Percentiles rank a stretch among this genome's conserved stretches.
Evolutionary conservation across 1,140 invertebrate species (phyloP).

Genomic region (Propsilocerus akamusi): DNA sequence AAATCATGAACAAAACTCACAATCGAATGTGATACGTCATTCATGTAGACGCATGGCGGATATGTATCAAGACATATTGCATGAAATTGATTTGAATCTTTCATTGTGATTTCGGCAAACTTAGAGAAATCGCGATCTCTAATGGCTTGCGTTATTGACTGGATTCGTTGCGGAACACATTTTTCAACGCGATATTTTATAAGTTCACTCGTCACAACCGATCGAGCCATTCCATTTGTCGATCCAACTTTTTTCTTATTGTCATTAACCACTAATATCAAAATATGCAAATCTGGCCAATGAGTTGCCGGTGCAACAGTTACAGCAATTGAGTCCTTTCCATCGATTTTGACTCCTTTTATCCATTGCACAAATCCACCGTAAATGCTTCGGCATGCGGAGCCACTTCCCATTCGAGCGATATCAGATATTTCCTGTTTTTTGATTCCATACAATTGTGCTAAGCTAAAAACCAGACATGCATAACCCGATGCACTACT

Average conservation of each 20-base stretch:
- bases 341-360: constrained; percentile 44
- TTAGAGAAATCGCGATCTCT: constrained; percentile 55
- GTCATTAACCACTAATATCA: constrained; percentile 84
- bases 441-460: constrained; percentile 54
- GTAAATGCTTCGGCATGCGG: constrained; percentile 85
- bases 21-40: constrained; percentile 65
- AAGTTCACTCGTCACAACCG: constrained; percentile 65
- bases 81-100: constrained; percentile 96
- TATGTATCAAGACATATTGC: constrained; percentile 85
- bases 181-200: constrained; percentile 51
- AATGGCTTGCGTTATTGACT: constrained; percentile 59
- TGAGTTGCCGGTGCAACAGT: constrained; percentile 52
- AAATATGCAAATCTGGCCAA: constrained; percentile 80
- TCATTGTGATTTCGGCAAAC: constrained; percentile 91
- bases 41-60: constrained; percentile 88
- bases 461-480: constrained; percentile 58
- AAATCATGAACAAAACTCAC: constrained; percentile 64
- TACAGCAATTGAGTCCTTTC: constrained; percentile 65
- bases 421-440: constrained; percentile 61
- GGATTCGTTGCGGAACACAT: constrained; percentile 51
- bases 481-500: constrained; percentile 97
- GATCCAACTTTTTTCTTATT: constrained; percentile 72
- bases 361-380: constrained; percentile 88
- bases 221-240: constrained; percentile 77
- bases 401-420: constrained; percentile 81